Percentiles rank a stretch among this genome's conserved stretches.
phyloP scores from a whole-genome alignment of 1,140 invertebrate genomes.

The Drosophila murphyi region DNA sequence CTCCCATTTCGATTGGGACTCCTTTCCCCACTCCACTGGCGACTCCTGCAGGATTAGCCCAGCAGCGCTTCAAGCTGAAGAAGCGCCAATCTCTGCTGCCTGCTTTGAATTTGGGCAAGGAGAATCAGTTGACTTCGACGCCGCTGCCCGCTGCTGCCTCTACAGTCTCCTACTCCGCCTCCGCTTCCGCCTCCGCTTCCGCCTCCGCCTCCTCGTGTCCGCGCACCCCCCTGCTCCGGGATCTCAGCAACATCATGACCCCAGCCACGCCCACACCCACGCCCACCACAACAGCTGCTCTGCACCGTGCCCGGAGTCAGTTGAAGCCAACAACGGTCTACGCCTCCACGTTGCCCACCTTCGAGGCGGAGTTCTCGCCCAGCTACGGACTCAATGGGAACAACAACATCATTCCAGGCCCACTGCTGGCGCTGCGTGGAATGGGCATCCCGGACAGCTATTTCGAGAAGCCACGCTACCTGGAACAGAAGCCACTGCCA shows the following conservation, averaged over 20 bases:
- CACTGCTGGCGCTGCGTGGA: constrained; percentile 75
- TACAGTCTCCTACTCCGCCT: neutral
- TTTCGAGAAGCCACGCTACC: constrained; percentile 81
- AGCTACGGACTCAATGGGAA: constrained; percentile 49
- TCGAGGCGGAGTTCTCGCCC: constrained; percentile 78
- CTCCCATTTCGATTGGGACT: neutral
- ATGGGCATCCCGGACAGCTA: constrained; percentile 80
- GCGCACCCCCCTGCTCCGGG: constrained; percentile 58
- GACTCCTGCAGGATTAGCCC: neutral
- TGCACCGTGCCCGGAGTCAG: neutral
- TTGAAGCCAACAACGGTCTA: constrained; percentile 25
- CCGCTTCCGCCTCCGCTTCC: neutral
- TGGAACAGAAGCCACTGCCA: constrained; percentile 45
- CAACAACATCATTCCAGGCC: constrained; percentile 61
- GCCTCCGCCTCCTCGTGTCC: neutral
- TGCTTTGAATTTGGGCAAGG: constrained; percentile 48
- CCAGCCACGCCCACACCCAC: constrained; percentile 19
- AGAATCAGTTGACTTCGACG: constrained; percentile 79
- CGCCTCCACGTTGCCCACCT: constrained; percentile 66
- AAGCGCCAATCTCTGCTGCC: constrained; percentile 40
- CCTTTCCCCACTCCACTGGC: constrained; percentile 4
- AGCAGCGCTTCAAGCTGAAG: constrained; percentile 41
- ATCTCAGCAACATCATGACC: constrained; percentile 71
- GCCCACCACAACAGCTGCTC: constrained; percentile 31
- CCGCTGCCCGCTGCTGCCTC: constrained; percentile 54